Conservation (phyloP, 35 echinoderm and acorn worm species). For the Amphiura filiformis region DNA sequence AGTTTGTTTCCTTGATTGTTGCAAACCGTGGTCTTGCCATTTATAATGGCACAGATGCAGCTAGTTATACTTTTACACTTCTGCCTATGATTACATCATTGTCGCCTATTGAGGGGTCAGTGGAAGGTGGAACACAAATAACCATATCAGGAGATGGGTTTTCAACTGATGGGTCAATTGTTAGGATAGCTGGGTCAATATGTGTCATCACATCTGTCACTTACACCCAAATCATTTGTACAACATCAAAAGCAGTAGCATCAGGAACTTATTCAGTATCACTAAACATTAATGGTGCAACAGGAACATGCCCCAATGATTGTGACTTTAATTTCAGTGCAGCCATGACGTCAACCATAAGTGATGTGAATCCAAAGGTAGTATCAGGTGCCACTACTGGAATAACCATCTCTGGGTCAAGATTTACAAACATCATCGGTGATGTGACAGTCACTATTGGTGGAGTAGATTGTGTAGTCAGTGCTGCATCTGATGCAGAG, state of each 20-base stretch:
- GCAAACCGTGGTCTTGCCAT: slow-evolving; percentile 55
- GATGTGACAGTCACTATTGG: slow-evolving; percentile 61
- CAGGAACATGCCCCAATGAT: background rate
- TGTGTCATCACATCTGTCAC: slow-evolving; percentile 21
- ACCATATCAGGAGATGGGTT: slow-evolving; percentile 52
- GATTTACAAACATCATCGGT: slow-evolving; percentile 11
- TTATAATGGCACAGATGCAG: background rate
- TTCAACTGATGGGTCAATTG: background rate
- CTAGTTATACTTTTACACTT: slow-evolving; percentile 27
- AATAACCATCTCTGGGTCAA: slow-evolving; percentile 43
- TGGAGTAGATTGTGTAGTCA: slow-evolving; percentile 42
- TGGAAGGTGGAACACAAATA: slow-evolving; percentile 47
- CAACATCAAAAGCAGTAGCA: slow-evolving; percentile 12
- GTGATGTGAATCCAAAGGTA: background rate
- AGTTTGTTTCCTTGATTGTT: slow-evolving; percentile 37
- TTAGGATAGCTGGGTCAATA: slow-evolving; percentile 6
- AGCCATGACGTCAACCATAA: slow-evolving; percentile 9
- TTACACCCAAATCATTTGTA: slow-evolving; percentile 51
- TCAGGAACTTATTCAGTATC: background rate
- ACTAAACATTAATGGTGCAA: background rate
- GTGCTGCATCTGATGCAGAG: background rate
- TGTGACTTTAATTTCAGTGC: slow-evolving; percentile 13
- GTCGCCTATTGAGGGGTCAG: slow-evolving; percentile 26
- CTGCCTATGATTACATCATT: slow-evolving; percentile 1
- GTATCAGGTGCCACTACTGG: slow-evolving; percentile 19